Evolutionary conservation across 2,797 vertebrate species (phyloP).

Genomic region (Notoglanidium macrostoma): DNA sequence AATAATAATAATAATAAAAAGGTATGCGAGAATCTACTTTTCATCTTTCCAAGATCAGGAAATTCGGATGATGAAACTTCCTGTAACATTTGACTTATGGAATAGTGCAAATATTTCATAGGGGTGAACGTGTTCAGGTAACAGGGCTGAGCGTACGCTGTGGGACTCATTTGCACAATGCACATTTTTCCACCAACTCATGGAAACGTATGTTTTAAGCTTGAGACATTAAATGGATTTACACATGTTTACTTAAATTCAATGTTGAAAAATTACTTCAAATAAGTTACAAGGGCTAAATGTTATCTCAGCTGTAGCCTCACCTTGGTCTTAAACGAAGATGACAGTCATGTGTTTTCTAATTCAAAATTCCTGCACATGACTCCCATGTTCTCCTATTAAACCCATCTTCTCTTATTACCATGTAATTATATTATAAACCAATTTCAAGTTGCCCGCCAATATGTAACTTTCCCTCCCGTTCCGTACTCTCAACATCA

Average conservation of each 20-base stretch:
- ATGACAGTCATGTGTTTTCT: constrained; percentile 16
- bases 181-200: not conserved
- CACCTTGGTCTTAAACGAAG: not conserved
- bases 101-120: not conserved
- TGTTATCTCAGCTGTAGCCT: no score
- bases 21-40: not conserved
- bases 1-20: not conserved
- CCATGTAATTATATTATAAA: constrained; percentile 18
- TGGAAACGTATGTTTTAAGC: not conserved
- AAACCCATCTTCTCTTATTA: not conserved
- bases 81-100: not conserved
- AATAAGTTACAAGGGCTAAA: not conserved
- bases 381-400: not conserved
- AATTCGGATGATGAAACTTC: not conserved
- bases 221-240: not conserved
- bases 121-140: not conserved
- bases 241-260: not conserved
- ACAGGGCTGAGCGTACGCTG: not conserved
- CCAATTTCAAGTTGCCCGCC: not conserved
- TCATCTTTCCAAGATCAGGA: not conserved
- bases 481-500: not conserved
- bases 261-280: not conserved
- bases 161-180: not conserved
- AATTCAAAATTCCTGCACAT: not conserved
- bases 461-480: not conserved